Percentiles rank a stretch among this genome's conserved stretches.
These are phyloP conservation scores for Sipha flava DNA, from an alignment of 1,140 invertebrate genomes.

Conservation along the genomic window DNA sequence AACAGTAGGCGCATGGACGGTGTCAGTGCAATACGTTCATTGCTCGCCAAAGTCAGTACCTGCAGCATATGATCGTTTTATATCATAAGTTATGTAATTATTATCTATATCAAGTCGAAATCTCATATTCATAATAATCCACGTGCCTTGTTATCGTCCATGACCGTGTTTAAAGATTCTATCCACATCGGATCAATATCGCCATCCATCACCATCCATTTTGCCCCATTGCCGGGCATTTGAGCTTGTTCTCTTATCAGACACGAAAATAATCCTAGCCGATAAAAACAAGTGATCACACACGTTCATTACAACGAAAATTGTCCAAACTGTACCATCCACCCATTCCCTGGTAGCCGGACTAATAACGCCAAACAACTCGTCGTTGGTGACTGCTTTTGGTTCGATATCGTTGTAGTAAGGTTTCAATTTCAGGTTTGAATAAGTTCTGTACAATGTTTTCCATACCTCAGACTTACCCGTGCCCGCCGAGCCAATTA, in stretches of 20 bases:
- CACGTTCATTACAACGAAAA: not conserved
- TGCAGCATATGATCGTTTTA: constrained; percentile 39
- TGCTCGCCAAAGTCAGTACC: constrained; percentile 84
- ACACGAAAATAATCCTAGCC: constrained; percentile 69
- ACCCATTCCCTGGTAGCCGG: constrained; percentile 93
- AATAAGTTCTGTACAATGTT: constrained; percentile 74
- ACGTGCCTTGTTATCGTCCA: constrained; percentile 71
- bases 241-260: constrained; percentile 90
- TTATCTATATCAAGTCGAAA: not conserved
- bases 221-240: constrained; percentile 71
- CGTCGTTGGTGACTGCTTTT: constrained; percentile 92
- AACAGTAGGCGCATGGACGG: constrained; percentile 84
- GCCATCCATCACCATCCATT: constrained; percentile 94
- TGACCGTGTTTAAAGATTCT: constrained; percentile 80
- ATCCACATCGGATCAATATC: constrained; percentile 98
- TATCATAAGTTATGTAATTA: not conserved
- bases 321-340: constrained; percentile 56
- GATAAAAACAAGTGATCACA: constrained; percentile 32
- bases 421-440: constrained; percentile 68
- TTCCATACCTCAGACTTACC: constrained; percentile 92
- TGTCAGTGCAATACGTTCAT: constrained; percentile 87
- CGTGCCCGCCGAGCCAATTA: constrained; percentile 83
- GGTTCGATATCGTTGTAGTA: constrained; percentile 84
- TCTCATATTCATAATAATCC: not conserved
- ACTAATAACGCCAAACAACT: constrained; percentile 92